Conservation (phyloP, 2,888 invertebrate species). For the Seira sanloemensis region DNA sequence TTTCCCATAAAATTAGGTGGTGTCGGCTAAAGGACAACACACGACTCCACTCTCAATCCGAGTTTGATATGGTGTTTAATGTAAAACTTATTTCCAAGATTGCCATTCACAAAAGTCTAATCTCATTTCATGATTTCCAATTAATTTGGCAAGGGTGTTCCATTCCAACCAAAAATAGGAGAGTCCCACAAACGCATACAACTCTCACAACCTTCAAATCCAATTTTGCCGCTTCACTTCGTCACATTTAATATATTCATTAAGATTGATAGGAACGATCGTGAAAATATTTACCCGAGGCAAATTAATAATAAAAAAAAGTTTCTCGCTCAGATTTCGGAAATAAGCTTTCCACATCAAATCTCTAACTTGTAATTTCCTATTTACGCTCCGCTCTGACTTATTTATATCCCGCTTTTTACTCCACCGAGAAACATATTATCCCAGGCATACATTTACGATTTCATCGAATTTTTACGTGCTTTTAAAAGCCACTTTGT, state of each 20-base stretch:
- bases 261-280: neutral
- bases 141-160: constrained; percentile 42
- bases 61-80: constrained; percentile 55
- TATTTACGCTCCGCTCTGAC: neutral
- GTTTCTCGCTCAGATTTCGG: neutral
- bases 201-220: neutral
- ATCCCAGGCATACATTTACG: neutral
- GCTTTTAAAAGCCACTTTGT: neutral
- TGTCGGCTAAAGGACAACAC: neutral
- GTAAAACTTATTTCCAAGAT: constrained; percentile 53
- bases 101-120: constrained; percentile 60
- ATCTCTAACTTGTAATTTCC: neutral
- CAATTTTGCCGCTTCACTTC: too few species aligned
- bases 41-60: constrained; percentile 29
- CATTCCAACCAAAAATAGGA: neutral
- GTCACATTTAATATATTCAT: too few species aligned
- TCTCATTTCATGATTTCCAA: constrained; percentile 66
- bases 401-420: neutral
- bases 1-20: neutral
- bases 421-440: neutral
- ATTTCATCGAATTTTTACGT: constrained; percentile 1
- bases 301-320: constrained; percentile 13
- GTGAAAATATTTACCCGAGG: neutral
- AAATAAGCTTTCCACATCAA: neutral
- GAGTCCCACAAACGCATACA: too few species aligned